These are phyloP conservation scores for Trinorchestia longiramus DNA, from an alignment of 1,140 invertebrate species.

Conservation along the genomic window DNA sequence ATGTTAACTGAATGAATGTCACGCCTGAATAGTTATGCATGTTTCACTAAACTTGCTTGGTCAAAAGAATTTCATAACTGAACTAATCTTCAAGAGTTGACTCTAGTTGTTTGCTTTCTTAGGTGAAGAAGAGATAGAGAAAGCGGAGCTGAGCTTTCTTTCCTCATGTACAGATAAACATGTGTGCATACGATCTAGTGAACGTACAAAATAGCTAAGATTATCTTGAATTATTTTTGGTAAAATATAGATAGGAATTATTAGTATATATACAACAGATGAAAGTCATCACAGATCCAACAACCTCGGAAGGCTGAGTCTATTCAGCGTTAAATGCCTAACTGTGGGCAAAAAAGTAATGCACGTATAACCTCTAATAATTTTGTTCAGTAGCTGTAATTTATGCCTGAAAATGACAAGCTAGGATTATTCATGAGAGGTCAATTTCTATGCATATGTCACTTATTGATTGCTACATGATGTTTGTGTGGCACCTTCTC, in stretches of 20 bases:
- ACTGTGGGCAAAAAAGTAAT: background rate
- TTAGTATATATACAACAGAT: constrained; percentile 27
- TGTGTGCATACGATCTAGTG: background rate
- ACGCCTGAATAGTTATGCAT: background rate
- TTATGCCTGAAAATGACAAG: background rate
- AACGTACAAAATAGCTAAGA: constrained; percentile 1
- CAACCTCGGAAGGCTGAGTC: constrained; percentile 32
- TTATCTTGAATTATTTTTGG: constrained; percentile 16
- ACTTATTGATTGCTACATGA: background rate
- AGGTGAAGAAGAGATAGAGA: background rate
- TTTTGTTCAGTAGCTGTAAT: background rate
- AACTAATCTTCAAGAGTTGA: background rate
- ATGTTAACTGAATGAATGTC: background rate
- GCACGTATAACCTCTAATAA: too few relatives aligned
- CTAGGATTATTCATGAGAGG: background rate
- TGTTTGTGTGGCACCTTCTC: background rate
- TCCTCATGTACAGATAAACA: background rate
- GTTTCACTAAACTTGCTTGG: background rate
- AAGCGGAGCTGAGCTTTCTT: background rate
- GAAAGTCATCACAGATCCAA: constrained; percentile 46
- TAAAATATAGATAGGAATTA: constrained; percentile 35
- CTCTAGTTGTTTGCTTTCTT: background rate
- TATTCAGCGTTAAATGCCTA: background rate
- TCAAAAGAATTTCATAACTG: background rate
- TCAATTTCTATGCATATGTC: background rate